Percentiles rank a stretch among this genome's conserved stretches.
Evolutionary conservation across 2,888 invertebrate genomes (phyloP).

Genomic region (Psylliodes chrysocephalus): DNA sequence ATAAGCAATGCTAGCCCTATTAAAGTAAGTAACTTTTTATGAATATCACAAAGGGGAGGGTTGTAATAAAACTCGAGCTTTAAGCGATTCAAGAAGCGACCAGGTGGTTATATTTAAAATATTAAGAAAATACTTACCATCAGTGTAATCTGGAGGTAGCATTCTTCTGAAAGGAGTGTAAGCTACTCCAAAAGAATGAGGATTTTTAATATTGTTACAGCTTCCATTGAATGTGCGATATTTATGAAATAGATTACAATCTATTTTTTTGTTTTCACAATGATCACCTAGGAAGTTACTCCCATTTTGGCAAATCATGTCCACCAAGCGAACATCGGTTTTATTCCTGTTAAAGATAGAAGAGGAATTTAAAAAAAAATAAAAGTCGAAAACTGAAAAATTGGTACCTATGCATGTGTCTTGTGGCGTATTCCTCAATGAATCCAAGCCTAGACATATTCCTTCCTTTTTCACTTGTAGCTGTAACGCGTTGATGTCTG

Average conservation of each 20-base stretch:
- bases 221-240: constrained; percentile 78
- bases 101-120: background rate
- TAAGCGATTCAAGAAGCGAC: no score
- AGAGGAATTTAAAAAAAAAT: no score
- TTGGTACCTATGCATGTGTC: constrained; percentile 52
- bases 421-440: constrained; percentile 76
- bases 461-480: constrained; percentile 71
- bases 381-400: no score
- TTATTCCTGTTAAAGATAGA: constrained; percentile 32
- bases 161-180: constrained; percentile 79
- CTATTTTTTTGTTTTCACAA: constrained; percentile 47
- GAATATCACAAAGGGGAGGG: no score
- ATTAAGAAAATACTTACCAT: constrained; percentile 71
- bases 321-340: constrained; percentile 21
- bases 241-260: constrained; percentile 57
- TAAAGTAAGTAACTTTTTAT: no score
- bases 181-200: constrained; percentile 75
- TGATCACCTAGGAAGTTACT: constrained; percentile 33
- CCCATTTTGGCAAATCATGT: constrained; percentile 36
- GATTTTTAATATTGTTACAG: constrained; percentile 78
- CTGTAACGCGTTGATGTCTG: constrained; percentile 77
- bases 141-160: constrained; percentile 79
- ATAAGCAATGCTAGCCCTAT: no score
- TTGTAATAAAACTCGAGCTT: no score
- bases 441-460: constrained; percentile 74